phyloP scores from a whole-genome alignment of 2,888 invertebrate species.

The Sphinx pinastri region DNA sequence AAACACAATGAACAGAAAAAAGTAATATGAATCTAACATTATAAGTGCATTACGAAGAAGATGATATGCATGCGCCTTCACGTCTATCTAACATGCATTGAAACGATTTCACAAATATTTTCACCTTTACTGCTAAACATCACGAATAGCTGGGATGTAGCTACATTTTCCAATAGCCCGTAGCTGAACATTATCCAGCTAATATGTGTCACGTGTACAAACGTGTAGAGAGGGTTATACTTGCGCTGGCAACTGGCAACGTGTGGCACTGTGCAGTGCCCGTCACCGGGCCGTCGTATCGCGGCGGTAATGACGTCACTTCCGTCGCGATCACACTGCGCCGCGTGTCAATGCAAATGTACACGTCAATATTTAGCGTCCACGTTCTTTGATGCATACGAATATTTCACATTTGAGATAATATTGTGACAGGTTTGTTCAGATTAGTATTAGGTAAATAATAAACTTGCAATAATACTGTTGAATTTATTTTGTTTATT shows the following conservation, averaged over 20 bases:
- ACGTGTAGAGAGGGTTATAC: constrained; percentile 7
- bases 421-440: too few species aligned
- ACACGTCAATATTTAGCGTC: neutral
- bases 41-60: neutral
- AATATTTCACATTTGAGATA: neutral
- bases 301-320: constrained; percentile 60
- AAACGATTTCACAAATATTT: neutral
- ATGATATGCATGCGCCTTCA: neutral
- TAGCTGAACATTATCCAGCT: constrained; percentile 19
- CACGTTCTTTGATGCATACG: neutral
- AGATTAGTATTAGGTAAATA: too few species aligned
- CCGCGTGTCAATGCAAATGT: constrained; percentile 24
- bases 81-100: neutral
- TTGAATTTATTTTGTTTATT: too few species aligned
- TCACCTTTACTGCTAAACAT: constrained; percentile 11
- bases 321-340: constrained; percentile 43
- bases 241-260: constrained; percentile 16
- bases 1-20: neutral
- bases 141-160: neutral
- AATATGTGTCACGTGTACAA: constrained; percentile 30
- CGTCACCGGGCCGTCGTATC: constrained; percentile 39
- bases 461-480: too few species aligned
- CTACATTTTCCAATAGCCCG: constrained; percentile 4
- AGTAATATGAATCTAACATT: neutral
- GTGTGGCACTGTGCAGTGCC: constrained; percentile 42